These are phyloP conservation scores for Mycogona germanica DNA, from an alignment of 2,888 invertebrate species.

Conservation along the genomic window DNA sequence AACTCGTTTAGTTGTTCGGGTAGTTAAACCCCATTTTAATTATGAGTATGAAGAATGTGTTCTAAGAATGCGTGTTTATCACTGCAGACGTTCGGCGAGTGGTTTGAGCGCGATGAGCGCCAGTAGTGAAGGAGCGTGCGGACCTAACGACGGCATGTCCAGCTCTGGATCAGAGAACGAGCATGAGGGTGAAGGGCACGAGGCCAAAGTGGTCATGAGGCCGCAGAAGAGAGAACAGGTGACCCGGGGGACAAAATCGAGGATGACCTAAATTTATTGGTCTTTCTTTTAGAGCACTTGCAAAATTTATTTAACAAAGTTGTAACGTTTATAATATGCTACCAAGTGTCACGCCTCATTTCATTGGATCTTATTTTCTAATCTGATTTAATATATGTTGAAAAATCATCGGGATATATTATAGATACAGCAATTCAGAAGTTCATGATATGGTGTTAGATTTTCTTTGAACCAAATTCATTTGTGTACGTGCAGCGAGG, in stretches of 20 bases:
- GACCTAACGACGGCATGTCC: slow-evolving; percentile 20
- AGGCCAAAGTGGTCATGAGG: slow-evolving; percentile 22
- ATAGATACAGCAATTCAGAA: background rate
- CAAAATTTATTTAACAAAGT: too few relatives aligned
- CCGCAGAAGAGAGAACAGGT: slow-evolving; percentile 17
- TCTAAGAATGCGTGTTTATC: background rate
- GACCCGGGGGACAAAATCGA: background rate
- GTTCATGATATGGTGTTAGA: background rate
- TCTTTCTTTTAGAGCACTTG: background rate
- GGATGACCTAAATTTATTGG: background rate
- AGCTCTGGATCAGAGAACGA: slow-evolving; percentile 19
- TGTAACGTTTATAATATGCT: too few relatives aligned
- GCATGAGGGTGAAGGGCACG: slow-evolving; percentile 18
- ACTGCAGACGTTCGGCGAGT: slow-evolving; percentile 24
- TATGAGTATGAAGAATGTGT: too few relatives aligned
- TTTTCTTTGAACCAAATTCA: too few relatives aligned
- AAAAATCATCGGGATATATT: background rate
- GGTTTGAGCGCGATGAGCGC: slow-evolving; percentile 24
- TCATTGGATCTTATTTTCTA: background rate
- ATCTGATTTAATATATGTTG: background rate
- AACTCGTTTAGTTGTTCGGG: too few relatives aligned
- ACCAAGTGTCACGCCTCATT: too few relatives aligned
- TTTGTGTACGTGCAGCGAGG: background rate
- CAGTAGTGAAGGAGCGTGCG: slow-evolving; percentile 24
- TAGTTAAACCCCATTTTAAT: too few relatives aligned